Conservation (phyloP, 2,797 vertebrate species). For the Muraenolepis orangiensis region DNA sequence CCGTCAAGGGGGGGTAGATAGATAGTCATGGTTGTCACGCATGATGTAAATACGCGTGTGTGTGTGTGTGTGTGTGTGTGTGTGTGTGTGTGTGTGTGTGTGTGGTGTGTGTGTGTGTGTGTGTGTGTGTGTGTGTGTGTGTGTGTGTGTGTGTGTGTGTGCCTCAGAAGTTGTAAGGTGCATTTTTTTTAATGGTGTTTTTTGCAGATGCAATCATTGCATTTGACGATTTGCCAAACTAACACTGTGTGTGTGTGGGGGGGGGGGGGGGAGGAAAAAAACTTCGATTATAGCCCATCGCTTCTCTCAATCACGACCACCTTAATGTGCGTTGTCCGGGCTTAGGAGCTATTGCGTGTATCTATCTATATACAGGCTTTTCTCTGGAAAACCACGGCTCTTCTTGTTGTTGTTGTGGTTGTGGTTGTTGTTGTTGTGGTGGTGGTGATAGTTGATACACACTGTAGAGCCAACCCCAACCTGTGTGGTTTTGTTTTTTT, state of each 20-base stretch:
- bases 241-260: too few species aligned
- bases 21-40: slow-evolving; percentile 47
- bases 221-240: slow-evolving; percentile 68
- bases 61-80: slow-evolving; percentile 60
- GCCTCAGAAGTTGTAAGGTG: slow-evolving; percentile 54
- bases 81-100: slow-evolving; percentile 61
- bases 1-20: slow-evolving; percentile 39
- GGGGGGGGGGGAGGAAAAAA: too few species aligned
- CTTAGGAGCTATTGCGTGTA: slow-evolving; percentile 84
- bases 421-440: too few species aligned
- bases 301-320: slow-evolving; percentile 91
- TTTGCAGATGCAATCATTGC: slow-evolving; percentile 61
- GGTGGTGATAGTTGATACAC: slow-evolving; percentile 87
- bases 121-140: too few species aligned
- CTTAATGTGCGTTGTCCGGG: slow-evolving; percentile 85
- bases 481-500: too few species aligned
- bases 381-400: slow-evolving; percentile 73
- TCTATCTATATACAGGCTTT: slow-evolving; percentile 82
- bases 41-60: slow-evolving; percentile 56
- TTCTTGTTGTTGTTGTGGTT: too few species aligned
- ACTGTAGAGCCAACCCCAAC: slow-evolving; percentile 86
- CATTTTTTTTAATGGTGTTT: slow-evolving; percentile 45
- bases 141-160: too few species aligned
- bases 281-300: slow-evolving; percentile 76
- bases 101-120: too few species aligned